Base-by-base conservation (phyloP, 2,113 vertebrate genomes). In the Meriones unguiculatus region DNA sequence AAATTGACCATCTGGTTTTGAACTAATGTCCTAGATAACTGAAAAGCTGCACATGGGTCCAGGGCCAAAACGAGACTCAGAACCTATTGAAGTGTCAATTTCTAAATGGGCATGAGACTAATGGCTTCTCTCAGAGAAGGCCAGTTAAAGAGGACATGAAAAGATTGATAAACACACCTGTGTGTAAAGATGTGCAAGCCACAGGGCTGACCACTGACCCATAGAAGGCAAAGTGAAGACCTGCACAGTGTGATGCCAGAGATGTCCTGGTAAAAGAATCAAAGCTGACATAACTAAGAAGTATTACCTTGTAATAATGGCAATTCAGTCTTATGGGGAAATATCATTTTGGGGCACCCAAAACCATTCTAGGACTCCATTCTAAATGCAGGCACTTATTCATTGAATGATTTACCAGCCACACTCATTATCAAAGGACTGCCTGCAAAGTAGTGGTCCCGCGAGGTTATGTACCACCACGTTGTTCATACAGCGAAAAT, bases 1-100 rank as follows among this genome's bases (percentile, higher is more conserved):
- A 87, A 82, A 92, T 57, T 85, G 28, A 93, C 12, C 78, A 95
- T 92, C 10, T 41, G 22, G 3, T 75, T 93, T 3, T 90, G 41
- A 70, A 65, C 5, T 87, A 82, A 41, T 14, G 46, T 59, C 50
- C 70, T 89, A 92, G 38, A 82, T 41, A 84, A 67, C 5, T 75
- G 10, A 81, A 85, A 59, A 91, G 20, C 81, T 91, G 32, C 86
- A 87, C 73, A 72, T 64, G 85, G 6, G 69, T 69, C n/a, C 77
- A 46, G 13, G 59, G 9, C 12, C 35, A 30, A 91, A 89, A 77
- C 52, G 6, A 25, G 22, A 89, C 78, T 70, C 38, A 1, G 81
- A 91, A 81, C 32, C 22, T 15, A 32, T 69, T 28, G 46, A 17
- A 5, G 82, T 73, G 89, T 10, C 14, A 38, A 2, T 35, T 89